Base-by-base conservation (phyloP, 2,113 vertebrate genomes). In the Epinephelus moara region DNA sequence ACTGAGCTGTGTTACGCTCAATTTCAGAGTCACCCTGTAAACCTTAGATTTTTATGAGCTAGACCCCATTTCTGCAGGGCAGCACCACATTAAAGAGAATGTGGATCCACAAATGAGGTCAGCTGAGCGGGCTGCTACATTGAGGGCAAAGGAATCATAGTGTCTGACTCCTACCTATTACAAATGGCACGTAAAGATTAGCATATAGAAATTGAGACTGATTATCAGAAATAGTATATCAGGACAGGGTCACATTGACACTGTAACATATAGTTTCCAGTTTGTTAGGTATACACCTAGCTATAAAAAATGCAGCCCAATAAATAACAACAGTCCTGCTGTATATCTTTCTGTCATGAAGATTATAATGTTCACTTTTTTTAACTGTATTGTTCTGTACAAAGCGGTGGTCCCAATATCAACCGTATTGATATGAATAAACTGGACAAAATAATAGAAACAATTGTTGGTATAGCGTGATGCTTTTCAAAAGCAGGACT, bases 31-130 rank as follows among this genome's bases (percentile, higher is more conserved):
- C 70, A 62, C 80, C 83, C 84, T 74, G 78, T 78, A 92, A 92
- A 80, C 66, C 57, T 81, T 64, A 27, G 33, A 85, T 81, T 85
- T 82, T 79, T 78, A 82, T 71, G 75, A 89, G 85, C 67, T 33
- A 64, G 84, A 88, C 81, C 76, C 40, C 69, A 86, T 90, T 90
- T 85, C 81, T 75, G 68, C 67, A 76, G 84, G 80, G 84, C 87
- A 73, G 42, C 27, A 19, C 45, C 59, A 66, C 85, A 85, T 86
- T 89, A 89, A 80, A 90, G 62, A 60, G 76, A 82, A 70, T 83
- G 85, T 82, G 84, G 70, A 81, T 85, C 75, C 78, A 75, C 62
- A 89, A 91, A 91, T 91, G 85, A 90, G 88, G 90, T 88, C 69
- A 76, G 80, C 60, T 56, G 59, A 81, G 73, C 66, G 15, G 73